These are phyloP conservation scores for Gila orcuttii DNA, from an alignment of 2,113 vertebrate species.

Conservation along the genomic window DNA sequence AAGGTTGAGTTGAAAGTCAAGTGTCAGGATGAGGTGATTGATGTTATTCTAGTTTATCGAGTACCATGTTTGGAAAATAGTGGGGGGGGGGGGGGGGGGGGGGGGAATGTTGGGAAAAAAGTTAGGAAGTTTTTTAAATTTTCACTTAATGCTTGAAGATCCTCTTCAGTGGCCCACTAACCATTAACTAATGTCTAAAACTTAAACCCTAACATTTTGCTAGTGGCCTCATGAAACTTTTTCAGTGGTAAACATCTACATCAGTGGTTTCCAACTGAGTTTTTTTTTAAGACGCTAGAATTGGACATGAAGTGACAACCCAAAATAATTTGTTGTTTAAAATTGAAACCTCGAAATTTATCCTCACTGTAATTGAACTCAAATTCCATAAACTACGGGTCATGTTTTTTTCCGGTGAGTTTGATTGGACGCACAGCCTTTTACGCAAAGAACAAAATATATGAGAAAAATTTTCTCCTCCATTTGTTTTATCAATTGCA, in stretches of 20 bases:
- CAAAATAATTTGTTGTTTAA: neutral
- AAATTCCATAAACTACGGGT: neutral
- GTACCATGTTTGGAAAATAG: constrained; percentile 59
- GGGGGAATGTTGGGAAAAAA: too few species aligned
- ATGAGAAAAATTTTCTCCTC: too few species aligned
- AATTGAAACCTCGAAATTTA: neutral
- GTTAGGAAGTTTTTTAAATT: neutral
- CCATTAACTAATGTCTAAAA: neutral
- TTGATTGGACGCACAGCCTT: neutral
- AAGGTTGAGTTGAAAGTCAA: constrained; percentile 36
- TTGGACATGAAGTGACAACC: neutral
- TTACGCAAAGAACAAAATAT: neutral
- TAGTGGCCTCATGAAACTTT: neutral
- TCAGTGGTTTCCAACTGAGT: neutral
- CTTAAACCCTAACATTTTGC: neutral
- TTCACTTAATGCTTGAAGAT: neutral
- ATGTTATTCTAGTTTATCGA: constrained; percentile 34
- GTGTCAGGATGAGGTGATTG: neutral
- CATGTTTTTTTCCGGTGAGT: neutral
- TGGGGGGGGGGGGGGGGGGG: too few species aligned
- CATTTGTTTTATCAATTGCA: neutral
- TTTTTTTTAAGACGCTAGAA: neutral
- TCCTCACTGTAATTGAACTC: neutral
- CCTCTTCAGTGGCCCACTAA: neutral
- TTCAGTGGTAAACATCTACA: neutral